Conservation (phyloP, 2,888 invertebrate species). For the Podabrus alpinus region DNA sequence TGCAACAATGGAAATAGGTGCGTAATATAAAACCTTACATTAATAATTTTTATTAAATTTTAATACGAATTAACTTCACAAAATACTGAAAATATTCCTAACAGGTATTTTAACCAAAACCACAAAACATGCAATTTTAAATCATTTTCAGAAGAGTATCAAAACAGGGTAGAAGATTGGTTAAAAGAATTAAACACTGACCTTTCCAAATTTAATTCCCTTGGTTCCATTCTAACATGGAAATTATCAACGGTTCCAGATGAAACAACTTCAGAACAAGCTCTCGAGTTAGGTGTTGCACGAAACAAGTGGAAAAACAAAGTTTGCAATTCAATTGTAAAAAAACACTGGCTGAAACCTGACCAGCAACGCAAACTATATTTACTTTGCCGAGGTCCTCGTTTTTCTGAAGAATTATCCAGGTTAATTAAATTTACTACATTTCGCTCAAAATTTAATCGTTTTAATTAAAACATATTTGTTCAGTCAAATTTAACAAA, state of each 20-base stretch:
- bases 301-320: slow-evolving; percentile 51
- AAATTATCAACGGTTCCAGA: slow-evolving; percentile 39
- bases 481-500: too few relatives aligned
- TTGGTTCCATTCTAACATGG: slow-evolving; percentile 45
- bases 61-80: background rate
- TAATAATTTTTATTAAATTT: background rate
- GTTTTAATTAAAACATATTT: background rate
- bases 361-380: slow-evolving; percentile 60
- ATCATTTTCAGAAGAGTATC: slow-evolving; percentile 39
- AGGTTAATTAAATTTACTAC: slow-evolving; percentile 53
- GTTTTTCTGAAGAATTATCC: slow-evolving; percentile 60
- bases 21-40: background rate
- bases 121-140: too few relatives aligned
- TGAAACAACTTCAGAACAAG: slow-evolving; percentile 36
- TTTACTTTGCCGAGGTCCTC: slow-evolving; percentile 67
- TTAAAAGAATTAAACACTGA: slow-evolving; percentile 41
- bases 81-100: background rate
- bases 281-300: slow-evolving; percentile 38
- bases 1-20: background rate
- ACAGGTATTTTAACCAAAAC: background rate
- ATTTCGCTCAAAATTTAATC: background rate
- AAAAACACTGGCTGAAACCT: slow-evolving; percentile 32
- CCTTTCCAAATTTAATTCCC: slow-evolving; percentile 41
- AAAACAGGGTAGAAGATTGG: slow-evolving; percentile 43
- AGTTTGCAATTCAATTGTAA: slow-evolving; percentile 43